Percentiles rank a stretch among this genome's conserved stretches.
These are phyloP conservation scores for Pseudomyrmex gracilis DNA, from an alignment of 1,140 invertebrate genomes.

Conservation along the genomic window DNA sequence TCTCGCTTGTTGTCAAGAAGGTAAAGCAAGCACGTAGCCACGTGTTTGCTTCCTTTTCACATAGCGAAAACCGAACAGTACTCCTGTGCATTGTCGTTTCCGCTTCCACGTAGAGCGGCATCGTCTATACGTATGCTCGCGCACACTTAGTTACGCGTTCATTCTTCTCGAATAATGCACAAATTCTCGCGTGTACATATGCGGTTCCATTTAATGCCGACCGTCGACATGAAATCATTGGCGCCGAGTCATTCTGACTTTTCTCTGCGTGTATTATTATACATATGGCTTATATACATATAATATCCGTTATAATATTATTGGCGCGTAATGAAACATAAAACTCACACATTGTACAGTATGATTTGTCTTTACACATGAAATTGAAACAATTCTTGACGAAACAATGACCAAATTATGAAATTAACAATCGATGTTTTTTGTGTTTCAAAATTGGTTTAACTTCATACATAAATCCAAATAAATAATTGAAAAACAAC, in stretches of 20 bases:
- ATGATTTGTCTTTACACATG: too few relatives aligned
- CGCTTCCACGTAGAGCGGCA: neutral
- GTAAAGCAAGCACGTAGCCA: slow-evolving; percentile 24
- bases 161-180: slow-evolving; percentile 33
- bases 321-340: too few relatives aligned
- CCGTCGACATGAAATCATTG: neutral
- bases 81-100: slow-evolving; percentile 2
- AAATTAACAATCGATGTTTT: too few relatives aligned
- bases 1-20: slow-evolving; percentile 41
- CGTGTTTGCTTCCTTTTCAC: slow-evolving; percentile 44
- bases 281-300: neutral
- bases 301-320: too few relatives aligned
- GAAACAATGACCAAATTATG: too few relatives aligned
- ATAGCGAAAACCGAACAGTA: slow-evolving; percentile 44
- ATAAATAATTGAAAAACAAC: too few relatives aligned
- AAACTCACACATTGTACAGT: too few relatives aligned
- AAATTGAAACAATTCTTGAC: too few relatives aligned
- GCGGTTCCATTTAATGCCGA: neutral
- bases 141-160: slow-evolving; percentile 41
- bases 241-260: slow-evolving; percentile 10
- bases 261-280: neutral
- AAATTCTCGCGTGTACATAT: neutral
- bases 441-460: too few relatives aligned
- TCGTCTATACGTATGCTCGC: slow-evolving; percentile 29
- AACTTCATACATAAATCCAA: too few relatives aligned